Conservation (phyloP, 30 jellyfish, hydroid and myxozoan species). For the Rhopilema esculentum region DNA sequence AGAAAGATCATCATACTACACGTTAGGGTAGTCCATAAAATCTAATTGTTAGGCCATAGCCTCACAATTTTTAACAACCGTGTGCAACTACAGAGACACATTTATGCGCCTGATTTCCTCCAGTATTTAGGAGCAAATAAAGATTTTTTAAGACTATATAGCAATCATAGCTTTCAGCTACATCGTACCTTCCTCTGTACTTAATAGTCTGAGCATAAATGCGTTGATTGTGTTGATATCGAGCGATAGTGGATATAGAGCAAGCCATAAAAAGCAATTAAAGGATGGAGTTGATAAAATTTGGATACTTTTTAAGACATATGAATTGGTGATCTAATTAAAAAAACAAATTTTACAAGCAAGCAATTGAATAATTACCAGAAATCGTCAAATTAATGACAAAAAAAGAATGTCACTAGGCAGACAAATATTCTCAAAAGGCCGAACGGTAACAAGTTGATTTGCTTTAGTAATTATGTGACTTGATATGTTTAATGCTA, state of each 20-base stretch:
- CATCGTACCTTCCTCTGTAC: background rate
- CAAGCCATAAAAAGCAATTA: background rate
- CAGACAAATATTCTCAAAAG: background rate
- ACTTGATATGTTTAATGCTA: background rate
- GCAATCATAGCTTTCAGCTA: too few species aligned
- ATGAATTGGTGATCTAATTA: background rate
- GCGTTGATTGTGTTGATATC: too few species aligned
- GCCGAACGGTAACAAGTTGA: background rate
- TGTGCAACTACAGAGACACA: too few species aligned
- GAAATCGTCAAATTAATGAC: background rate
- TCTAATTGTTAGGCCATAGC: too few species aligned
- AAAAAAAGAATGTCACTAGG: background rate
- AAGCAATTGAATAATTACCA: background rate
- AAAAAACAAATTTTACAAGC: background rate
- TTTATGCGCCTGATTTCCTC: too few species aligned
- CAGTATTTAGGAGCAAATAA: too few species aligned
- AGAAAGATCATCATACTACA: too few species aligned
- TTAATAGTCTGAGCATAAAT: background rate
- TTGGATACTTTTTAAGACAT: background rate
- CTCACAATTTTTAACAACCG: too few species aligned
- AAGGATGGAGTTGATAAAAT: background rate
- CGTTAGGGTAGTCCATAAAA: too few species aligned
- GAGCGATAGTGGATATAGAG: background rate
- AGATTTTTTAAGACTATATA: too few species aligned
- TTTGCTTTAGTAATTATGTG: background rate